phyloP scores from a whole-genome alignment of 1,140 invertebrate genomes.

The Meloidogyne hapla region DNA sequence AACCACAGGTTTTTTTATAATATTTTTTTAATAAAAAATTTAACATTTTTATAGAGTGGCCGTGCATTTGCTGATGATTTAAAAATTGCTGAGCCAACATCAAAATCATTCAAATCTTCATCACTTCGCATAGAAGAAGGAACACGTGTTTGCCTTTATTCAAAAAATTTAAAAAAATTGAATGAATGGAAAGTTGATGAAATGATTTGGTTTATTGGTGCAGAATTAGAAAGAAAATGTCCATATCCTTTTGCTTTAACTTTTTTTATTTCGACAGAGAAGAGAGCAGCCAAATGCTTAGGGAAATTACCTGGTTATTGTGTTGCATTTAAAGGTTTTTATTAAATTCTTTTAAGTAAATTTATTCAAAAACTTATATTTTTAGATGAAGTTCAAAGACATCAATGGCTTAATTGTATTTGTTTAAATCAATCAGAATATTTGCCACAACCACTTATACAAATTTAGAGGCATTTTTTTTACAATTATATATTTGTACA shows the following conservation, averaged over 20 bases:
- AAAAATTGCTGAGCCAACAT: slow-evolving; percentile 54
- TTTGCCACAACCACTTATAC: slow-evolving; percentile 37
- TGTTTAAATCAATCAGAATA: slow-evolving; percentile 37
- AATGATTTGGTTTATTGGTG: slow-evolving; percentile 53
- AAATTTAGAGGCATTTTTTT: slow-evolving; percentile 27
- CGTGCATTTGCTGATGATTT: slow-evolving; percentile 56
- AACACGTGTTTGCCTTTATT: slow-evolving; percentile 43
- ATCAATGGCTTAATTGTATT: slow-evolving; percentile 40
- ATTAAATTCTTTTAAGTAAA: no score
- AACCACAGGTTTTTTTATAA: slow-evolving; percentile 29
- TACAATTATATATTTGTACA: slow-evolving; percentile 6
- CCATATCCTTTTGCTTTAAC: slow-evolving; percentile 41
- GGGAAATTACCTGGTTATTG: slow-evolving; percentile 46
- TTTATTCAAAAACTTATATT: background rate
- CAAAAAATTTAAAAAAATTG: slow-evolving; percentile 42
- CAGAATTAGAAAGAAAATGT: slow-evolving; percentile 41
- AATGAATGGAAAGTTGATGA: slow-evolving; percentile 53
- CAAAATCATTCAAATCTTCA: slow-evolving; percentile 51
- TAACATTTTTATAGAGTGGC: slow-evolving; percentile 42
- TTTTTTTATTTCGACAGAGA: slow-evolving; percentile 43
- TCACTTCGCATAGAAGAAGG: slow-evolving; percentile 52
- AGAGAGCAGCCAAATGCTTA: slow-evolving; percentile 36
- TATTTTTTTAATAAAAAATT: background rate
- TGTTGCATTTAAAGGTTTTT: slow-evolving; percentile 41
- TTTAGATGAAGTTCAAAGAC: slow-evolving; percentile 37